Evolutionary conservation across 2,888 invertebrate genomes (phyloP), one percentile per base, ranked within the genome.

Genomic region (Scaptodrosophila latifasciaeformis): DNA sequence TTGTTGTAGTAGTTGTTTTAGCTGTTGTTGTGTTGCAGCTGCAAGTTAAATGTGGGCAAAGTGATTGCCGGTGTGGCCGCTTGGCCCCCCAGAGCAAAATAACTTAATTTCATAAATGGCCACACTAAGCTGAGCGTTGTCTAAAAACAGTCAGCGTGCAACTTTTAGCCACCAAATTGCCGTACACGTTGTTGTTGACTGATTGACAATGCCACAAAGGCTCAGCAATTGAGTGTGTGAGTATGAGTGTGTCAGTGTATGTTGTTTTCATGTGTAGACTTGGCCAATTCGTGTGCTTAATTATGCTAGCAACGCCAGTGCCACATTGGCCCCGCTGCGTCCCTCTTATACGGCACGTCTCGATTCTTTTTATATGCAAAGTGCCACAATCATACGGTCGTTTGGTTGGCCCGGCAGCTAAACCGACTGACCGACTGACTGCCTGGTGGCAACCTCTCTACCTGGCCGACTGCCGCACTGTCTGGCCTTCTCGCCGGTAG

Each of bases 31-130:
- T n/a, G n/a, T n/a, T 61, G 69, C 59, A 59, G 48, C 37, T 58
- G 62, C 61, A 43, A 30, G 53, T 12, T n/a, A 27, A 27, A 9
- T 27, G 27, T 9, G 9, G 9, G 29, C 13, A 2, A 13, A 12
- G n/a, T n/a, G 15, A 43, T 12, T 49, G 44, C 27, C 30, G 9
- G n/a, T 39, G 39, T 40, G 24, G 35, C 24, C 27, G 18, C 29
- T 15, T 68, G 60, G 70, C 80, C 82, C n/a, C 79, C 82, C 68
- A 70, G 82, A 77, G 83, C 77, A 77, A 83, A 83, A 83, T 83
- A 83, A 84, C 84, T 83, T 83, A 76, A 83, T 83, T 82, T 84
- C 74, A 82, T 76, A 82, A 84, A 83, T 84, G 82, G 81, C 81
- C 66, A 83, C 54, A 56, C 52, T 54, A 66, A 58, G 40, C 42